Conservation (phyloP, 2,888 invertebrate species). For the Augiades crinisus region DNA sequence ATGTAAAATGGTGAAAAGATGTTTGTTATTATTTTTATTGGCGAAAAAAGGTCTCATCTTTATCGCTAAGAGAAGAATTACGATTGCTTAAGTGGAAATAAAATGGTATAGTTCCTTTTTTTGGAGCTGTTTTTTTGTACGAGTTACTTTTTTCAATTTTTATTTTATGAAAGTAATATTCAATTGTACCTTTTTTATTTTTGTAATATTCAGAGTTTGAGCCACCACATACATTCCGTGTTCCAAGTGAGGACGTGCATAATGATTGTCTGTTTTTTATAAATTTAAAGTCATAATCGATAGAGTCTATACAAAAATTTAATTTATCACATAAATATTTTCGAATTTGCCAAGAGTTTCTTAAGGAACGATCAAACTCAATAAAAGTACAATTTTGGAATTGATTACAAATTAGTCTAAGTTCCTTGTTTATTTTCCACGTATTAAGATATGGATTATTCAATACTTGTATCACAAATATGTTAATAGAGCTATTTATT, state of each 20-base stretch:
- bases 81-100: neutral
- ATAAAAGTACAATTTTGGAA: conserved; percentile 5
- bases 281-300: neutral
- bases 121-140: neutral
- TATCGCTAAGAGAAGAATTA: neutral
- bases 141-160: neutral
- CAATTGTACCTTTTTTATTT: neutral
- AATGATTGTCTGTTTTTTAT: neutral
- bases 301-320: neutral
- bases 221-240: neutral
- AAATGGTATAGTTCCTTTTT: neutral
- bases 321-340: neutral
- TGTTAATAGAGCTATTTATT: neutral
- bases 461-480: neutral
- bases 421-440: neutral
- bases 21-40: neutral
- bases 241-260: neutral
- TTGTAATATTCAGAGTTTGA: too few species aligned
- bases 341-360: neutral
- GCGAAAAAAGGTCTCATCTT: conserved; percentile 1
- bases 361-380: neutral
- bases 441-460: neutral
- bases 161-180: neutral
- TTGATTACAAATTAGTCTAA: neutral
- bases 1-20: neutral